A percentile compares a stretch with the other conserved stretches of the same genome.
These are phyloP conservation scores for Bucco capensis DNA, from an alignment of 2,113 vertebrate genomes.

Conservation along the genomic window DNA sequence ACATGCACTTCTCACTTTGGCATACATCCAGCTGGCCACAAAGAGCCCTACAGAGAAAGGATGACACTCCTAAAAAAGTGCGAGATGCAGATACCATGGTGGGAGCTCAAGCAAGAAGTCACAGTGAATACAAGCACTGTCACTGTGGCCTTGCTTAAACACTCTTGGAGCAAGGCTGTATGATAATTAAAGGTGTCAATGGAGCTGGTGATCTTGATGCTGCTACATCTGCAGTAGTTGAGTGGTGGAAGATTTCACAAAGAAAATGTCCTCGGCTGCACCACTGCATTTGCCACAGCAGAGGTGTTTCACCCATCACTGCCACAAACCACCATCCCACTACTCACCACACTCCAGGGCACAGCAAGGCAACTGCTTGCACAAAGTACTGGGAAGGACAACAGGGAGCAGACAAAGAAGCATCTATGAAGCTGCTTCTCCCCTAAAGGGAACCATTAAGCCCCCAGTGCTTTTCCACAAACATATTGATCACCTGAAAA, in stretches of 20 bases:
- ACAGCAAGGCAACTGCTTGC: rapidly evolving
- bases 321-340: not conserved
- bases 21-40: not conserved
- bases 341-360: rapidly evolving
- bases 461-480: not conserved
- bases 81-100: not conserved
- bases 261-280: not conserved
- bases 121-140: not conserved
- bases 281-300: not conserved
- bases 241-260: not conserved
- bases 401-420: not conserved
- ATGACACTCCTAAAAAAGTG: not conserved
- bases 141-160: not conserved
- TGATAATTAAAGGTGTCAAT: not conserved
- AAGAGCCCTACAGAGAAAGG: not conserved
- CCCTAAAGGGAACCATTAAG: not conserved
- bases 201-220: not conserved
- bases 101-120: not conserved
- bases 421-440: not conserved
- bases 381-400: rapidly evolving
- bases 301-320: not conserved
- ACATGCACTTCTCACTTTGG: not conserved
- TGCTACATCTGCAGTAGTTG: not conserved
- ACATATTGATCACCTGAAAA: not conserved
- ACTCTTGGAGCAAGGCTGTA: not conserved